Percentiles rank a stretch among this genome's conserved stretches.
Evolutionary conservation across 92 coral and sea anemone genomes (phyloP).

Genomic region (Virgularia gustaviana): DNA sequence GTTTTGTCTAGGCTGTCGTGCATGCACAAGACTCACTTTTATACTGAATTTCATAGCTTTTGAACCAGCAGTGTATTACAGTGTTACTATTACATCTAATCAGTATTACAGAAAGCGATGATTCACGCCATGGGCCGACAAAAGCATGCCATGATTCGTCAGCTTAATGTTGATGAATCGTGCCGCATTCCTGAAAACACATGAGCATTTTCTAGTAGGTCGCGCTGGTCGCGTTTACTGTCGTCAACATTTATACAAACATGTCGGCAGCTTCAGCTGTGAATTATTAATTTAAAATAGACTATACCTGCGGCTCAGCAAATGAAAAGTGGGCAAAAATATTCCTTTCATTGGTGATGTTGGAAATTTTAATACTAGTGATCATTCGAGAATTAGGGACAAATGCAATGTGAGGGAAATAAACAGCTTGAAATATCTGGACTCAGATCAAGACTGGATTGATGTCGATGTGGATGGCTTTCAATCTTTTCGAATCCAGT

Average conservation of each 20-base stretch:
- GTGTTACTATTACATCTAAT: too few relatives aligned
- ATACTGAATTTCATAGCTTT: too few relatives aligned
- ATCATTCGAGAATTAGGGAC: background rate
- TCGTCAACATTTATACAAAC: background rate
- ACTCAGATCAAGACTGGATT: constrained; percentile 9
- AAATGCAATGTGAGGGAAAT: constrained; percentile 3
- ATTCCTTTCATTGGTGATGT: constrained; percentile 1
- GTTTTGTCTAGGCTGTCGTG: too few relatives aligned
- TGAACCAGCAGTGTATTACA: too few relatives aligned
- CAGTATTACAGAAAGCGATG: too few relatives aligned
- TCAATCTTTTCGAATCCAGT: constrained; percentile 4
- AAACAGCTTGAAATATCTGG: background rate
- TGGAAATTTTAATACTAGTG: background rate
- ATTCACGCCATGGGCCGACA: too few relatives aligned
- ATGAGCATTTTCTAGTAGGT: background rate
- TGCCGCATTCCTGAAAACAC: constrained; percentile 14
- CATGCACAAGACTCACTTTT: too few relatives aligned
- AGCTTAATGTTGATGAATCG: background rate
- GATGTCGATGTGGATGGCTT: constrained; percentile 15
- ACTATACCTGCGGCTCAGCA: background rate
- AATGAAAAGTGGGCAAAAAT: constrained; percentile 25
- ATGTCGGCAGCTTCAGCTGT: background rate
- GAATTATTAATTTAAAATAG: constrained; percentile 23
- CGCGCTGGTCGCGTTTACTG: background rate
- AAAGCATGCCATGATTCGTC: too few relatives aligned